phyloP scores from a whole-genome alignment of 2,113 vertebrate genomes.

The Myocastor coypus region DNA sequence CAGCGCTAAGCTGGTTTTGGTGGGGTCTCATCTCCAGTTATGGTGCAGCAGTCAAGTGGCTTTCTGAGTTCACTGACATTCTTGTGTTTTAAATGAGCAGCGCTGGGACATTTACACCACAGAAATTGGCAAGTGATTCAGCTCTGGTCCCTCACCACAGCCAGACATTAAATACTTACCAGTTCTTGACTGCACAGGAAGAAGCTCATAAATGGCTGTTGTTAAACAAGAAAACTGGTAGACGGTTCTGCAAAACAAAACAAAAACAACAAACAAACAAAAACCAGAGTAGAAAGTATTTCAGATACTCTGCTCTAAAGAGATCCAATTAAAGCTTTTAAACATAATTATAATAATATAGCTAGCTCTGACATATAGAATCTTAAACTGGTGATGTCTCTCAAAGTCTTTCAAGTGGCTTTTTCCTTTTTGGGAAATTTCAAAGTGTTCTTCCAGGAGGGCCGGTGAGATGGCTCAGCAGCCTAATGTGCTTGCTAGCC shows the following conservation, averaged over 20 bases:
- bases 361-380: not conserved
- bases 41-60: not conserved
- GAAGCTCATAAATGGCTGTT: not conserved
- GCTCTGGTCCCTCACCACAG: not conserved
- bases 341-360: not conserved
- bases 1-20: not conserved
- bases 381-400: not conserved
- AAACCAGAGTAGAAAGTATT: not conserved
- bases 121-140: conserved; percentile 48
- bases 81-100: not conserved
- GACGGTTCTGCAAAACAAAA: too few species aligned
- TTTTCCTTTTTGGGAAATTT: conserved; percentile 38
- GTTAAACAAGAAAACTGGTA: not conserved
- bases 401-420: not conserved
- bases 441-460: conserved; percentile 2
- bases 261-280: too few species aligned
- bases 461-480: too few species aligned
- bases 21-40: not conserved
- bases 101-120: conserved; percentile 27
- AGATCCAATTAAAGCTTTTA: conserved; percentile 35
- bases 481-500: too few species aligned
- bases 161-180: not conserved
- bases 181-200: not conserved
- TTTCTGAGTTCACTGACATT: not conserved
- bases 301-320: not conserved